Evolutionary conservation across 2,797 vertebrate genomes (phyloP).

Genomic region (Oryzias sinensis): DNA sequence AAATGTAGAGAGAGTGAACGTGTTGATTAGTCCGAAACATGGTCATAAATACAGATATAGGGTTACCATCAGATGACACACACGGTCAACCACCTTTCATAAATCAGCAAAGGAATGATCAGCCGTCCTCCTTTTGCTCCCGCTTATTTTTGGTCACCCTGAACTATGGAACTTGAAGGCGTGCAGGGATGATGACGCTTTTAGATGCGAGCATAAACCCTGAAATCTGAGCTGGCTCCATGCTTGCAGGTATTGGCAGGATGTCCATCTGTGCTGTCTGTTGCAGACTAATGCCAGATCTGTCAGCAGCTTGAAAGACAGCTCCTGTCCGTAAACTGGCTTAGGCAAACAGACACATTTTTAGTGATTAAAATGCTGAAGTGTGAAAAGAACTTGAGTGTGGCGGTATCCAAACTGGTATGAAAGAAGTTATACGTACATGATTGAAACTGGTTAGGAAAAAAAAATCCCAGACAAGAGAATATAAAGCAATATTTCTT

Average conservation of each 20-base stretch:
- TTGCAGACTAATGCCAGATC: conserved; percentile 49
- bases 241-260: conserved; percentile 34
- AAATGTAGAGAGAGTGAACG: conserved; percentile 9
- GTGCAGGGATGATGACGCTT: conserved; percentile 65
- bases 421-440: too few relatives aligned
- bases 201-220: conserved; percentile 55
- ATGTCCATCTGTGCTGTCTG: conserved; percentile 37
- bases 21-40: conserved; percentile 47
- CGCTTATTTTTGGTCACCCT: conserved; percentile 59
- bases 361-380: conserved; percentile 43
- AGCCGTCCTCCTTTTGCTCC: conserved; percentile 52
- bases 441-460: not conserved
- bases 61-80: conserved; percentile 38
- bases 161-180: conserved; percentile 41
- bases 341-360: conserved; percentile 36
- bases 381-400: conserved; percentile 35
- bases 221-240: conserved; percentile 65
- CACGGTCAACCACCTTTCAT: conserved; percentile 56
- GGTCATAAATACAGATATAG: conserved; percentile 37
- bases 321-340: conserved; percentile 43
- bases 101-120: conserved; percentile 56
- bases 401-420: conserved; percentile 12
- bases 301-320: conserved; percentile 43
- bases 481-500: too few relatives aligned
- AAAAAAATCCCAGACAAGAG: too few relatives aligned